Evolutionary conservation across 2,113 vertebrate genomes (phyloP).

Genomic region (Phoxinus phoxinus): DNA sequence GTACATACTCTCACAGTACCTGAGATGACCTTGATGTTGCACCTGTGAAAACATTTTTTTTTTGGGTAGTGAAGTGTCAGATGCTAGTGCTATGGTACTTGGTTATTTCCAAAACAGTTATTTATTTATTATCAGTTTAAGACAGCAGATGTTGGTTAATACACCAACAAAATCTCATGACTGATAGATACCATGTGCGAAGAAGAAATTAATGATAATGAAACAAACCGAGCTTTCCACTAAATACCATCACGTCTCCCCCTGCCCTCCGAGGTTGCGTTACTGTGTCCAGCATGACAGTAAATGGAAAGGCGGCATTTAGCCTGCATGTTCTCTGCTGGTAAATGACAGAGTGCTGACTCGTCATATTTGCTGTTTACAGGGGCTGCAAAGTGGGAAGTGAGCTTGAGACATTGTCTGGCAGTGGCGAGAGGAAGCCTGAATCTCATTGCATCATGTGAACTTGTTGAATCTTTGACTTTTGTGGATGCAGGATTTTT

Average conservation of each 20-base stretch:
- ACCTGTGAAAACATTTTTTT: background rate
- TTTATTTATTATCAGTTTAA: background rate
- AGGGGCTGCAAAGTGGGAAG: constrained; percentile 71
- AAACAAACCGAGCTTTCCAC: background rate
- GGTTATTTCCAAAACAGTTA: background rate
- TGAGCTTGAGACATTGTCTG: constrained; percentile 52
- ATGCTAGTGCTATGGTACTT: background rate
- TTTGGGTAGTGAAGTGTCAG: background rate
- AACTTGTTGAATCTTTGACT: constrained; percentile 12
- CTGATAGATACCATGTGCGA: background rate
- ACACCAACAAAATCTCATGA: background rate
- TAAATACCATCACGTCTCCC: too few species aligned
- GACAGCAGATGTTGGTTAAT: background rate
- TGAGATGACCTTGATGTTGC: background rate
- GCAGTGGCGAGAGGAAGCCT: constrained; percentile 41
- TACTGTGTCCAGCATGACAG: constrained; percentile 1
- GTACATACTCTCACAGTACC: background rate
- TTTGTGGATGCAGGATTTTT: constrained; percentile 8
- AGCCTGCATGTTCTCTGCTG: constrained; percentile 37
- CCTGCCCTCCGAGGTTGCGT: background rate
- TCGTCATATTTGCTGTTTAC: constrained; percentile 66
- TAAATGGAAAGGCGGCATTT: background rate
- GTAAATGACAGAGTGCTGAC: constrained; percentile 66
- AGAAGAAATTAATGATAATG: background rate
- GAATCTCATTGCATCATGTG: constrained; percentile 14